Base-by-base conservation (phyloP, 1,140 invertebrate species). In the Sogatella furcifera region DNA sequence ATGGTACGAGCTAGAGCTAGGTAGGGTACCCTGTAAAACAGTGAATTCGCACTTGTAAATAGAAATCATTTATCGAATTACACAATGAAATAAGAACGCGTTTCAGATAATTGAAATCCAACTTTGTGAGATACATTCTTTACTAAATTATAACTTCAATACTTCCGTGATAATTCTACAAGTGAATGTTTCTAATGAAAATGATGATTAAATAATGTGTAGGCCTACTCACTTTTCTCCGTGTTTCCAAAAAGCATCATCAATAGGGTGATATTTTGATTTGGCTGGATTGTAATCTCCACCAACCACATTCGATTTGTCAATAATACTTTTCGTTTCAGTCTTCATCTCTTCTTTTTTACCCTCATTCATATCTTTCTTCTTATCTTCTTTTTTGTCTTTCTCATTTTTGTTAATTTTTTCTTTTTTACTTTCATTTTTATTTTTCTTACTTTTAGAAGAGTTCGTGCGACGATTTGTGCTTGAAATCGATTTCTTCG, bases 1-100 rank as follows among this genome's bases (percentile, higher is more conserved):
- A 98, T 81, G 1, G 96, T 98, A 69, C 83, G 85, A 0, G 95
- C 85, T 24, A 98, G 72, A 0, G 95, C 95, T 42, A 95, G 72
- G 71, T 98, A 99, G 0, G 97, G 96, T 38, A 95, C 87, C 65
- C 88, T 92, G 68, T 42, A 76, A 80, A 67, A n/a, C n/a, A 38
- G 14, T 5, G 4, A 57, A n/a, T 15, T 38, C 13, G 5, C 21
- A 28, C 13, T 5, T 17, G 11, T 21, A 42, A 2, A 24, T 9
- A 11, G 46, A 21, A 59, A 28, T 6, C 1, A 60, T 8, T 15
- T n/a, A 58, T 60, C n/a, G 6, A 0, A 10, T 10, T 8, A 59
- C 10, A 59, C 1, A 15, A 52, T 11, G 52, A 52, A 15, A 5
- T 6, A n/a, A n/a, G n/a, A n/a, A n/a, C n/a, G n/a, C n/a, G n/a